Evolutionary conservation across 2,113 vertebrate species (phyloP).

Genomic region (Nematolebias whitei): DNA sequence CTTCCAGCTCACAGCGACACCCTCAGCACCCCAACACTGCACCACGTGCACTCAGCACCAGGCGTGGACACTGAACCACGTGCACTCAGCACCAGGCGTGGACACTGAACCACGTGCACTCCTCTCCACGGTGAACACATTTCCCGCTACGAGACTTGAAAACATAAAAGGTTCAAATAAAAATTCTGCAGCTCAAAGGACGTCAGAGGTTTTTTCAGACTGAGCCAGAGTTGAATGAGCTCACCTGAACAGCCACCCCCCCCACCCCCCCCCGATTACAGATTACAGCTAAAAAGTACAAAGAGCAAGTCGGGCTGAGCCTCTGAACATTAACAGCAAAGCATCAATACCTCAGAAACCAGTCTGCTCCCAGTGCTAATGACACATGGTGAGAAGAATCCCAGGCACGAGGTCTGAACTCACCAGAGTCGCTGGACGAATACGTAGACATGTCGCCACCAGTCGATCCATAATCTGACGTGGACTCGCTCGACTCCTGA

Average conservation of each 20-base stretch:
- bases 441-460: constrained; percentile 70
- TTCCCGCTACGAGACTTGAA: too few relatives aligned
- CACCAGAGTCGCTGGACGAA: constrained; percentile 81
- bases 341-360: constrained; percentile 4
- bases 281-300: constrained; percentile 38
- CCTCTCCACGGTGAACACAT: constrained; percentile 6
- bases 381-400: too few relatives aligned
- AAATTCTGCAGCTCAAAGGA: too few relatives aligned
- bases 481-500: constrained; percentile 67
- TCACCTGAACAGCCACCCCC: not conserved
- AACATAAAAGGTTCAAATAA: too few relatives aligned
- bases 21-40: too few relatives aligned
- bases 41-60: too few relatives aligned
- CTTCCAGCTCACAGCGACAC: too few relatives aligned
- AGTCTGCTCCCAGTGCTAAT: too few relatives aligned
- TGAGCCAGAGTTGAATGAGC: too few relatives aligned
- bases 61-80: constrained; percentile 12
- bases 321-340: constrained; percentile 47
- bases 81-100: constrained; percentile 1
- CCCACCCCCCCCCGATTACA: not conserved
- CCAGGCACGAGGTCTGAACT: constrained; percentile 26
- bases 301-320: constrained; percentile 24
- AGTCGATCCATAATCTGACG: constrained; percentile 75
- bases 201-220: too few relatives aligned
- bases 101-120: too few relatives aligned